Conservation (phyloP, 2,113 vertebrate genomes). For the Nerophis ophidion region DNA sequence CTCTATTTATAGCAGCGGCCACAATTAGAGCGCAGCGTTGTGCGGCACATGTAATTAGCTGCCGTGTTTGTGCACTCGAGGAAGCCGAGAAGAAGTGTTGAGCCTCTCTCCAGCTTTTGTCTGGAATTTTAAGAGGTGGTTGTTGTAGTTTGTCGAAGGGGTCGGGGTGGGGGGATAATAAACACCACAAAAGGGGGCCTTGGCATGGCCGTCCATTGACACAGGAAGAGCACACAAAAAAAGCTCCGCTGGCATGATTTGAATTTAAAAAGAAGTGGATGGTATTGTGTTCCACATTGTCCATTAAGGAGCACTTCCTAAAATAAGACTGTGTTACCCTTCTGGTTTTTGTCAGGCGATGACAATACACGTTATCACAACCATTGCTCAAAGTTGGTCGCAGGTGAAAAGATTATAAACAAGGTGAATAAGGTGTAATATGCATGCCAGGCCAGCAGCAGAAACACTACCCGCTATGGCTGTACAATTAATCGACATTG, state of each 20-base stretch:
- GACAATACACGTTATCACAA: constrained; percentile 14
- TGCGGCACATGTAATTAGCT: constrained; percentile 36
- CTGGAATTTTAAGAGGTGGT: constrained; percentile 48
- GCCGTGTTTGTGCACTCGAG: constrained; percentile 10
- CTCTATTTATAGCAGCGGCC: constrained; percentile 39
- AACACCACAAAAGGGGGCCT: constrained; percentile 43
- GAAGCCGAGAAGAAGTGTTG: constrained; percentile 38
- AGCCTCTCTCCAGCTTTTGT: constrained; percentile 54
- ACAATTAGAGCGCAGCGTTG: constrained; percentile 36
- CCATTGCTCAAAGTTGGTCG: no score
- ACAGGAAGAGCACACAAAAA: constrained; percentile 22
- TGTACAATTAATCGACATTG: no score
- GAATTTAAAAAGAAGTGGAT: constrained; percentile 59
- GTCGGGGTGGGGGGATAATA: constrained; percentile 29
- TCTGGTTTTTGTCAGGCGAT: constrained; percentile 40
- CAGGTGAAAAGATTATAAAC: no score
- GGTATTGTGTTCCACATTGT: constrained; percentile 54
- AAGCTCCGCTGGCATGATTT: constrained; percentile 45
- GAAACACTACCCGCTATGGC: no score
- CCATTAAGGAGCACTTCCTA: constrained; percentile 57
- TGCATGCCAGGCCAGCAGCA: no score
- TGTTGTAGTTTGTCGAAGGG: neutral
- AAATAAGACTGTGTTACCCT: constrained; percentile 41
- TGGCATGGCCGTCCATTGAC: constrained; percentile 6
- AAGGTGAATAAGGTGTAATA: no score